Percentiles rank a stretch among this genome's conserved stretches.
Conservation (phyloP, 2,888 invertebrate genomes). For the Anorthoa munda region DNA sequence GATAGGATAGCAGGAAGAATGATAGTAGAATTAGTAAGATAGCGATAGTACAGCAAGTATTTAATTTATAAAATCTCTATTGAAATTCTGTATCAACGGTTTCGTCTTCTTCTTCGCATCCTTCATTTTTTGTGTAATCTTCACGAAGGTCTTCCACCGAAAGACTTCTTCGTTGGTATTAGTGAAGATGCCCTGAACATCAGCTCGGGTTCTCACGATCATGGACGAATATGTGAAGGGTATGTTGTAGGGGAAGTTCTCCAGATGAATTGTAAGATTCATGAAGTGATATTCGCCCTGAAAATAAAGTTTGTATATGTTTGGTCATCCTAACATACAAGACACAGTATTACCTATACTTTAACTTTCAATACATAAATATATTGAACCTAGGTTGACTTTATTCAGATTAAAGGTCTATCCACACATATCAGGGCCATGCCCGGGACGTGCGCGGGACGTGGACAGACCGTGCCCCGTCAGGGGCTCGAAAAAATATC, state of each 20-base stretch:
- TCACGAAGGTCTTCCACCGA: constrained; percentile 58
- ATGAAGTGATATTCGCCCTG: constrained; percentile 64
- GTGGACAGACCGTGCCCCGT: too few relatives aligned
- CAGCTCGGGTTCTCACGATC: constrained; percentile 60
- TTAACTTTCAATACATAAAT: too few relatives aligned
- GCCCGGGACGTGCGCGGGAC: too few relatives aligned
- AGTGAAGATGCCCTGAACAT: constrained; percentile 58
- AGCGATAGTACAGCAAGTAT: neutral
- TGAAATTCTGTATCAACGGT: neutral
- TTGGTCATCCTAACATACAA: too few relatives aligned
- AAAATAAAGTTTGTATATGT: constrained; percentile 15
- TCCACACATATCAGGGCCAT: too few relatives aligned
- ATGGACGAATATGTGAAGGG: constrained; percentile 65
- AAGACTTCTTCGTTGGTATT: constrained; percentile 58
- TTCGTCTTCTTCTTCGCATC: constrained; percentile 30
- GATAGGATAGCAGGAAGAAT: too few relatives aligned
- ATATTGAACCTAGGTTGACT: too few relatives aligned
- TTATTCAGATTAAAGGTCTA: too few relatives aligned
- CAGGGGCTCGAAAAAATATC: too few relatives aligned
- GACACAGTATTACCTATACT: too few relatives aligned
- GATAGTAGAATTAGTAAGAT: too few relatives aligned
- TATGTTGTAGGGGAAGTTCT: constrained; percentile 63
- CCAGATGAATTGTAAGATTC: constrained; percentile 60
- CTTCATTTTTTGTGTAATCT: constrained; percentile 61
- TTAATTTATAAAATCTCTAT: constrained; percentile 16